A percentile compares a stretch with the other conserved stretches of the same genome.
These are phyloP conservation scores for Oncorhynchus keta DNA, from an alignment of 2,113 vertebrate species.

Conservation along the genomic window DNA sequence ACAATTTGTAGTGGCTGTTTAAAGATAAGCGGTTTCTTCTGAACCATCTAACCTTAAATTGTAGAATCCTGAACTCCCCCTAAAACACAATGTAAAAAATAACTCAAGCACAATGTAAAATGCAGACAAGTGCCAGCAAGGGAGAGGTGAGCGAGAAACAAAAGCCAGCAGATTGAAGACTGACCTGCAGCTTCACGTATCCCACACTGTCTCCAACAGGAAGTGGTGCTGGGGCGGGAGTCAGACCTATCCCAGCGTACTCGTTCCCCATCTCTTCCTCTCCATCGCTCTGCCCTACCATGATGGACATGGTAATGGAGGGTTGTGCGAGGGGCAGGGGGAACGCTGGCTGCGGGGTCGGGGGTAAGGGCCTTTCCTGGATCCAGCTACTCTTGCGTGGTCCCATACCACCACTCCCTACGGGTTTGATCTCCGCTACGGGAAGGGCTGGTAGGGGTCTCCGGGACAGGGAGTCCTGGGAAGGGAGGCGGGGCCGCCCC, in stretches of 20 bases:
- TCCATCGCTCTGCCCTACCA: slow-evolving; percentile 43
- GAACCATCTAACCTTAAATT: too few species aligned
- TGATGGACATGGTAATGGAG: slow-evolving; percentile 57
- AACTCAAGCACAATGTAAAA: background rate
- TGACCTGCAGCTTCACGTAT: slow-evolving; percentile 78
- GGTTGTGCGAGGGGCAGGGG: slow-evolving; percentile 58
- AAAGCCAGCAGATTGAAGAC: background rate
- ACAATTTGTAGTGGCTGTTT: too few species aligned
- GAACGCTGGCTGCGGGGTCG: slow-evolving; percentile 77
- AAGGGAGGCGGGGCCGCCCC: slow-evolving; percentile 80
- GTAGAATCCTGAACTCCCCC: too few species aligned
- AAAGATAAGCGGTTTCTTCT: too few species aligned
- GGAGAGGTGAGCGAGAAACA: background rate
- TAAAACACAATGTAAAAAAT: too few species aligned
- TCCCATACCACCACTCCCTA: slow-evolving; percentile 75
- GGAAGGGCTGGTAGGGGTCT: slow-evolving; percentile 86
- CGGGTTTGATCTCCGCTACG: slow-evolving; percentile 74
- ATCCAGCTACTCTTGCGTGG: slow-evolving; percentile 87
- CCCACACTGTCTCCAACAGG: slow-evolving; percentile 74
- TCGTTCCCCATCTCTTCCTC: slow-evolving; percentile 80
- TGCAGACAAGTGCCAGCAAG: background rate
- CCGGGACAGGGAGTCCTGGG: slow-evolving; percentile 85
- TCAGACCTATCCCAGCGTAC: slow-evolving; percentile 84
- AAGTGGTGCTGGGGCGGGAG: slow-evolving; percentile 58
- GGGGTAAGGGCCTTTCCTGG: slow-evolving; percentile 86